A percentile compares a stretch with the other conserved stretches of the same genome.
Conservation (phyloP, 2,113 vertebrate genomes). For the Neofelis nebulosa region DNA sequence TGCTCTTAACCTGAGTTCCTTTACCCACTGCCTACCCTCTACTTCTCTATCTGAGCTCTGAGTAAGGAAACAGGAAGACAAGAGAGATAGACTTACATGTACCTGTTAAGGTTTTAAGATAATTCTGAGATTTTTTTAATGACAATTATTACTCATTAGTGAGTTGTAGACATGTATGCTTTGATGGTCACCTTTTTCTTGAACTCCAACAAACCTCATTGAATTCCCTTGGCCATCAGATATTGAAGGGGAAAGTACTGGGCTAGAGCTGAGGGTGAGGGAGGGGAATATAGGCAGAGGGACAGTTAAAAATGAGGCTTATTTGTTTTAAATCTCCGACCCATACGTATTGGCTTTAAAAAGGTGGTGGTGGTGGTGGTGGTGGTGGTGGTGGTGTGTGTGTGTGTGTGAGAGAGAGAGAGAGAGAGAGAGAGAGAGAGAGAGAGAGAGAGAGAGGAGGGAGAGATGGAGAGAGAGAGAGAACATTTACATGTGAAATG, state of each 20-base stretch:
- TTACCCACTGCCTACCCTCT: not conserved
- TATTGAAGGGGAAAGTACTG: not conserved
- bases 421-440: not conserved
- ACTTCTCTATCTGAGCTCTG: not conserved
- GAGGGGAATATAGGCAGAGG: not conserved
- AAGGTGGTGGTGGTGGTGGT: not conserved
- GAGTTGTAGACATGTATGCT: not conserved
- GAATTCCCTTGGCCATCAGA: not conserved
- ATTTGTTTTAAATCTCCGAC: constrained; percentile 70
- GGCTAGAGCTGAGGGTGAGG: not conserved
- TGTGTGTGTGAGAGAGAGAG: not conserved
- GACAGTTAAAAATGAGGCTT: constrained; percentile 61
- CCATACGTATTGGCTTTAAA: constrained; percentile 80
- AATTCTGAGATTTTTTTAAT: not conserved
- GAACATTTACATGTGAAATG: not conserved
- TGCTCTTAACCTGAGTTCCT: not conserved
- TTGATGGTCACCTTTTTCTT: not conserved
- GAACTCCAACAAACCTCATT: not conserved
- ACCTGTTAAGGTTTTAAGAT: not conserved
- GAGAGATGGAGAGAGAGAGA: no score
- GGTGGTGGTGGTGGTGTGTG: fast-evolving
- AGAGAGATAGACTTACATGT: not conserved
- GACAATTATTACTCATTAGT: not conserved
- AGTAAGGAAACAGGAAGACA: not conserved
- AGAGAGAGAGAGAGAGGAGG: fast-evolving